A percentile compares a stretch with the other conserved stretches of the same genome.
These are phyloP conservation scores for Drosophila silvestris DNA, from an alignment of 2,888 invertebrate species.

Conservation along the genomic window DNA sequence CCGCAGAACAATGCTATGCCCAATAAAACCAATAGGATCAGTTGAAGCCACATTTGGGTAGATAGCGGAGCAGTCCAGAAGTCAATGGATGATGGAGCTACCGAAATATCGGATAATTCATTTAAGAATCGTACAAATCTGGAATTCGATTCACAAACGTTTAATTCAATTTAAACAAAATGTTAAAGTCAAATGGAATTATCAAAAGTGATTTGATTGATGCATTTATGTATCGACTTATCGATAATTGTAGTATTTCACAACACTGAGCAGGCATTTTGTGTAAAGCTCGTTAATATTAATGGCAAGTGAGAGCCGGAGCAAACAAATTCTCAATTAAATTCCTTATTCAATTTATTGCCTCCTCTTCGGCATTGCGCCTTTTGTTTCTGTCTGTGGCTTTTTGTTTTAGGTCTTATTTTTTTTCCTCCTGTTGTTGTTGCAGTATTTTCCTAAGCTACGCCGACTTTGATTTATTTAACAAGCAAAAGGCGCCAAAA, in stretches of 20 bases:
- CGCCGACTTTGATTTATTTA: conserved; percentile 74
- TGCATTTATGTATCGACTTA: background rate
- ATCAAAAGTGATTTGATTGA: background rate
- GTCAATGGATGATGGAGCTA: background rate
- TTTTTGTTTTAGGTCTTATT: conserved; percentile 1
- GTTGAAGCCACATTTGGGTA: conserved; percentile 20
- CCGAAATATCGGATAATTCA: background rate
- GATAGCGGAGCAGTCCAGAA: background rate
- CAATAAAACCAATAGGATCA: conserved; percentile 2
- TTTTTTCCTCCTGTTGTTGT: background rate
- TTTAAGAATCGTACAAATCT: background rate
- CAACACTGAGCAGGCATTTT: background rate
- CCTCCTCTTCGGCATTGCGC: conserved; percentile 50
- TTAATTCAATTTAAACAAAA: background rate
- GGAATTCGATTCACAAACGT: background rate
- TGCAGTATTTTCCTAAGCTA: conserved; percentile 40
- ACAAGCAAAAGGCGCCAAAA: conserved; percentile 63
- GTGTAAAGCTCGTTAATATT: conserved; percentile 15
- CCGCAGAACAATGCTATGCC: conserved; percentile 22
- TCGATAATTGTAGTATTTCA: background rate
- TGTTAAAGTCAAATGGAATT: background rate
- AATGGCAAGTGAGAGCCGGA: conserved; percentile 5
- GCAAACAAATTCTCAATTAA: conserved; percentile 66
- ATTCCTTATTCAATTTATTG: conserved; percentile 72
- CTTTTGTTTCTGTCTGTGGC: conserved; percentile 31